Evolutionary conservation across 2,888 invertebrate species (phyloP), one percentile per base, ranked within the genome.

Genomic region (Trypoxylon attenuatum): DNA sequence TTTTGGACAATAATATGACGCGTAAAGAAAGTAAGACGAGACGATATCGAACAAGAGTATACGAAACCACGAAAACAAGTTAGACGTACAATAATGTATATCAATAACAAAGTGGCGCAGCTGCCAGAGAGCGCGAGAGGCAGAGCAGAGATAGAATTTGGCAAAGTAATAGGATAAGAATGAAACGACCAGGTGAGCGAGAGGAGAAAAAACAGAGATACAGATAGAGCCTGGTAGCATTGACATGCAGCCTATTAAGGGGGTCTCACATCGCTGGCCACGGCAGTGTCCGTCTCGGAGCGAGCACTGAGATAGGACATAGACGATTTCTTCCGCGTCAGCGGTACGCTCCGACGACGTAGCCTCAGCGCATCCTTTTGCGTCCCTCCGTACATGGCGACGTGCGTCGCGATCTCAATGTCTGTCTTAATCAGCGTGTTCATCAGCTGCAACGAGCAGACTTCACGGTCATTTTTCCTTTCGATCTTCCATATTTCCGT

Each of bases 391-490:
- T 80, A 78, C 79, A 87, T 79, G 59, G 88, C 88, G 73, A 87
- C 84, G 79, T 90, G 89, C 60, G 90, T 88, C 39, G 90, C 90
- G 60, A 88, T 88, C 78, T 89, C 89, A 87, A 94, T 89, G 88
- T 94, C 93, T 82, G 92, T 93, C 91, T 93, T 94, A 90, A 94
- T 89, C 78, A 92, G 92, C 84, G 92, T 91, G 87, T 92, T 91
- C 89, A 95, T 90, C 87, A 95, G 90, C 94, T 95, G 90, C 70
- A 87, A 84, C 59, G 70, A 73, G 59, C 77, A 80, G 78, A 80
- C 77, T 73, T 64, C 77, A 63, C 55, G 71, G 61, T 78, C 19
- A 41, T 60, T 54, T 21, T 61, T 41, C 16, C 5, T 33, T n/a
- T 21, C 18, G 19, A 43, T 16, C 27, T 25, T 5, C 33, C n/a